Evolutionary conservation across 2,113 vertebrate genomes (phyloP).

Genomic region (Ceratotherium simum): DNA sequence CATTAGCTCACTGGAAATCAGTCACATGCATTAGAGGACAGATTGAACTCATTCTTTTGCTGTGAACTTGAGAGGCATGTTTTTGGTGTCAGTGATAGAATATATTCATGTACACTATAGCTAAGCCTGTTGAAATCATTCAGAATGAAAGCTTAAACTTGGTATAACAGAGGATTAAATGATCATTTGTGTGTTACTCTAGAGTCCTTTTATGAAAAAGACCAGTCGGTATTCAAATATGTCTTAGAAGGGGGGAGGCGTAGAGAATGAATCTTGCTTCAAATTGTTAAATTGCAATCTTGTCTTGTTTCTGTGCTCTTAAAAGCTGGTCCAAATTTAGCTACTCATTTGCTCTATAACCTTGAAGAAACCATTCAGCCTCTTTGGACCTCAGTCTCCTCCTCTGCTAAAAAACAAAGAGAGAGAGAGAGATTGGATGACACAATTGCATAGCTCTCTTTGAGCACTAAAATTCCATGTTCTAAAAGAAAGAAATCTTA

Average conservation of each 20-base stretch:
- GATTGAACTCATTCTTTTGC: slow-evolving; percentile 35
- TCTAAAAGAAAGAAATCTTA: not conserved
- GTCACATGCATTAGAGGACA: not conserved
- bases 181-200: not conserved
- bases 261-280: not conserved
- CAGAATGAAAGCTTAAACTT: slow-evolving; percentile 23
- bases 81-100: not conserved
- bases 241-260: not conserved
- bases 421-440: not conserved
- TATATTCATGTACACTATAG: not conserved
- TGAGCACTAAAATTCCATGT: not conserved
- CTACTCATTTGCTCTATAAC: not conserved
- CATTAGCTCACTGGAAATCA: slow-evolving; percentile 63
- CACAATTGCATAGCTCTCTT: not conserved
- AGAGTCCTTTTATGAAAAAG: not conserved
- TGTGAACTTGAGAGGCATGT: not conserved
- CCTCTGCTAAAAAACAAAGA: not conserved
- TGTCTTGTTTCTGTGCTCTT: not conserved
- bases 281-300: not conserved
- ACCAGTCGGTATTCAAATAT: not conserved
- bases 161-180: not conserved
- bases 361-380: not conserved
- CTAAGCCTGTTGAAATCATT: slow-evolving; percentile 47
- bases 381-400: not conserved
- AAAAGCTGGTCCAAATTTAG: not conserved